Base-by-base conservation (phyloP, 2,113 vertebrate species). In the Micronycteris hirsuta region DNA sequence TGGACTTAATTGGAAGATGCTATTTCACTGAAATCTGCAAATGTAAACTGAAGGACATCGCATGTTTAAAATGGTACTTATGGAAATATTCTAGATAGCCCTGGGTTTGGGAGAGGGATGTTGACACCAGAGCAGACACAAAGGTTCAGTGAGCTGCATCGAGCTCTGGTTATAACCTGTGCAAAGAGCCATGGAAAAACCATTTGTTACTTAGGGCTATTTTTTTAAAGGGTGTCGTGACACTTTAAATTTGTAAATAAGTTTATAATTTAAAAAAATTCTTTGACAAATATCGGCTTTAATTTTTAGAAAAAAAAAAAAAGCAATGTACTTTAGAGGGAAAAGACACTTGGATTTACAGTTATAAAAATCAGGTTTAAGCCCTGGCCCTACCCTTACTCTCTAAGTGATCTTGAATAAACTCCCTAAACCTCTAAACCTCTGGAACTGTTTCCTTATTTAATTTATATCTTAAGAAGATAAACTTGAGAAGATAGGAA, bases 31-130 rank as follows among this genome's bases (percentile, higher is more conserved):
- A 99, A 58, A 99, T 98, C 98, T 99, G 99, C 98, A 99, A 99
- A 81, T 99, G 99, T 98, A 99, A 99, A 70, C 98, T 99, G 98
- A 99, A 99, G 98, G 99, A 99, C 98, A 99, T 99, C 7, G 99
- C 99, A 0, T 99, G 99, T 92, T 96, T 99, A 15, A 99, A 99
- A 98, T 99, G 99, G 99, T 99, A 99, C 98, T 98, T 81, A 33
- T 11, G 1, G 11, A 13, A 0, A 0, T 8, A 70, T 89, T 93
- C 71, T 68, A 81, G 4, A 67, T 63, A 89, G 52, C 73, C 33
- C 52, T 91, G 45, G n/a, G 28, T 88, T 90, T 95, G 47, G 45
- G 90, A 91, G 93, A 91, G 94, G 84, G 83, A 68, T 95, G 43
- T 78, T 89, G 28, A 87, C 65, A 73, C 41, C 28, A 74, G 86